Percentiles rank a stretch among this genome's conserved stretches.
phyloP scores from a whole-genome alignment of 92 coral and sea anemone genomes.

The Blastomussa wellsi region DNA sequence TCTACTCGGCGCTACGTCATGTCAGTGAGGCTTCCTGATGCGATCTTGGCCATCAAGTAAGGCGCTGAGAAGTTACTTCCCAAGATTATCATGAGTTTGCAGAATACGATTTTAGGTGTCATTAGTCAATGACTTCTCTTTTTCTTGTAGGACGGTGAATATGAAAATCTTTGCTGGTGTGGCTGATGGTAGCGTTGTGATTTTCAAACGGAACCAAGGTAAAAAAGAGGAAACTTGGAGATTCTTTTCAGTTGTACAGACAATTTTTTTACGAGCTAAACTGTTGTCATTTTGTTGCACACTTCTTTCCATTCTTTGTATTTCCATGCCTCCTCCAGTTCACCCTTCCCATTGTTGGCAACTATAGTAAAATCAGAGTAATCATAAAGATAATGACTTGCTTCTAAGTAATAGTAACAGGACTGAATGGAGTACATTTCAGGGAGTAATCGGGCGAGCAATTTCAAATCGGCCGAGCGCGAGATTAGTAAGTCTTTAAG shows the following conservation, averaged over 20 bases:
- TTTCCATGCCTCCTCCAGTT: no score
- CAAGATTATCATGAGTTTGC: background rate
- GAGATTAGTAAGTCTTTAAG: no score
- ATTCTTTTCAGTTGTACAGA: background rate
- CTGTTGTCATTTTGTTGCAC: background rate
- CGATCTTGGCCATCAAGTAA: conserved; percentile 86
- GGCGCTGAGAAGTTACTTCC: background rate
- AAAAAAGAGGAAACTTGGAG: background rate
- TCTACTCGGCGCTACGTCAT: conserved; percentile 89
- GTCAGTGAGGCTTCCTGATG: conserved; percentile 92
- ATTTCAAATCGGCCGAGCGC: no score
- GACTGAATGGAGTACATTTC: no score
- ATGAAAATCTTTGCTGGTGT: conserved; percentile 87
- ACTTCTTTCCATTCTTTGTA: background rate
- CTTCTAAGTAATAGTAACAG: no score
- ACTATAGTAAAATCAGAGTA: background rate
- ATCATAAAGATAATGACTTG: no score
- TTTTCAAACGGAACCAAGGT: conserved; percentile 91
- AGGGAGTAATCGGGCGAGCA: no score
- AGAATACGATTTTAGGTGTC: background rate
- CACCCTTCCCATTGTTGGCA: background rate
- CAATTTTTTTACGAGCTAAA: background rate
- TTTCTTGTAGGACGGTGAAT: conserved; percentile 61
- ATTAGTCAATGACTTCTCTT: background rate
- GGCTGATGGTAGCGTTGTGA: conserved; percentile 91